These are phyloP conservation scores for Nyleta sp. DNA, from an alignment of 2,888 invertebrate genomes.

Conservation along the genomic window DNA sequence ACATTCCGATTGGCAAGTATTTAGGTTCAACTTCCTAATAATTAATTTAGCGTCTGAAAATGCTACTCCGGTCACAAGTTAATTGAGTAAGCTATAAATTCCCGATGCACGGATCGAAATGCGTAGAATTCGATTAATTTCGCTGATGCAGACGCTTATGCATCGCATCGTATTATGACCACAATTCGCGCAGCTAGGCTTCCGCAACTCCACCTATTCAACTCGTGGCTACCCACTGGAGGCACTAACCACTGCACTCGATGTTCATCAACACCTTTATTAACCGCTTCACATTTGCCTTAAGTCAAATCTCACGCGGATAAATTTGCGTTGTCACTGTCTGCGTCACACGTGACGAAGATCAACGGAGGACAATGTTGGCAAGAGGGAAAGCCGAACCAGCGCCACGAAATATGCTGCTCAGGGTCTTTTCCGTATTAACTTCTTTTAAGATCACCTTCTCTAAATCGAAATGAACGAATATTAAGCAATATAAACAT, in stretches of 20 bases:
- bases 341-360: slow-evolving; percentile 13
- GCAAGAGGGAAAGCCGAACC: too few species aligned
- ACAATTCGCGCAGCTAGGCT: slow-evolving; percentile 49
- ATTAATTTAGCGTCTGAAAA: slow-evolving; percentile 43
- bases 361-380: too few species aligned
- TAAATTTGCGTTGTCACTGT: slow-evolving; percentile 20
- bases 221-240: slow-evolving; percentile 42
- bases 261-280: slow-evolving; percentile 58
- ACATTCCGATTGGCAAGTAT: slow-evolving; percentile 18
- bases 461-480: too few species aligned
- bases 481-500: too few species aligned
- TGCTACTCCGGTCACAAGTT: slow-evolving; percentile 33
- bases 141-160: slow-evolving; percentile 58
- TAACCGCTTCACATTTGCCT: slow-evolving; percentile 49
- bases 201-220: slow-evolving; percentile 47
- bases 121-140: slow-evolving; percentile 64
- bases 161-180: slow-evolving; percentile 61
- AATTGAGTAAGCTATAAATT: slow-evolving; percentile 60
- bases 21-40: slow-evolving; percentile 28
- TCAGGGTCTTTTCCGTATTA: too few species aligned
- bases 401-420: too few species aligned
- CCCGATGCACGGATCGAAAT: slow-evolving; percentile 54
- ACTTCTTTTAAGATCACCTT: too few species aligned
- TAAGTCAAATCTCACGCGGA: slow-evolving; percentile 41
- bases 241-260: slow-evolving; percentile 22